Percentiles rank a stretch among this genome's conserved stretches.
These are phyloP conservation scores for Otolemur garnettii DNA, from an alignment of 2,113 vertebrate species.

Conservation along the genomic window DNA sequence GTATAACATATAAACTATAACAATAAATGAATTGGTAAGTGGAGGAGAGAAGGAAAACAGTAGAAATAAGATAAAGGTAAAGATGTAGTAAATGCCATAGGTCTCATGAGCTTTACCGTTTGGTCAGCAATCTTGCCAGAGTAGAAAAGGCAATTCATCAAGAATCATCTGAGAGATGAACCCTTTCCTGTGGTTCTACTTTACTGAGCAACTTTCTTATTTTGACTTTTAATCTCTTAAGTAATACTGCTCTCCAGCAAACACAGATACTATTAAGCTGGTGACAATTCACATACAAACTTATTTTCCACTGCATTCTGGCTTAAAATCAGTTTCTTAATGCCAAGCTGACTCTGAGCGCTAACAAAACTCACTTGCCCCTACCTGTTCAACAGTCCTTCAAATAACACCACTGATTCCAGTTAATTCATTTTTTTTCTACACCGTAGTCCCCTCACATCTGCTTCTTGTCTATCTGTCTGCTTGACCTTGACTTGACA, in stretches of 20 bases:
- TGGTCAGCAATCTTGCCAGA: conserved; percentile 10
- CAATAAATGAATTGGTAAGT: conserved; percentile 24
- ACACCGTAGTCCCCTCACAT: background rate
- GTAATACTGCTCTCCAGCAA: background rate
- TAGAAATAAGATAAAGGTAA: background rate
- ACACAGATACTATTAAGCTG: background rate
- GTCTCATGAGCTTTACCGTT: background rate
- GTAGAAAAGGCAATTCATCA: background rate
- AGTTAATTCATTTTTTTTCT: background rate
- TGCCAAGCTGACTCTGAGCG: background rate
- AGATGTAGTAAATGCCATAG: background rate
- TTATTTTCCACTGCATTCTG: conserved; percentile 8
- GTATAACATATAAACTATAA: background rate
- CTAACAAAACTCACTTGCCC: background rate
- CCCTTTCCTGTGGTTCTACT: background rate
- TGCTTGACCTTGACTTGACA: background rate
- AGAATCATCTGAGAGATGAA: conserved; percentile 2
- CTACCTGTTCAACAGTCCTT: background rate
- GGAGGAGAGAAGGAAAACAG: background rate
- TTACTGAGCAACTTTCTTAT: background rate
- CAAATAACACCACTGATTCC: background rate
- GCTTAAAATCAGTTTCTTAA: conserved; percentile 34
- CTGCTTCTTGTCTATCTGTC: background rate
- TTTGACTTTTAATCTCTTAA: conserved; percentile 2
- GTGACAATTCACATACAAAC: background rate